phyloP scores from a whole-genome alignment of 2,113 vertebrate genomes.

The Syrmaticus mikado region DNA sequence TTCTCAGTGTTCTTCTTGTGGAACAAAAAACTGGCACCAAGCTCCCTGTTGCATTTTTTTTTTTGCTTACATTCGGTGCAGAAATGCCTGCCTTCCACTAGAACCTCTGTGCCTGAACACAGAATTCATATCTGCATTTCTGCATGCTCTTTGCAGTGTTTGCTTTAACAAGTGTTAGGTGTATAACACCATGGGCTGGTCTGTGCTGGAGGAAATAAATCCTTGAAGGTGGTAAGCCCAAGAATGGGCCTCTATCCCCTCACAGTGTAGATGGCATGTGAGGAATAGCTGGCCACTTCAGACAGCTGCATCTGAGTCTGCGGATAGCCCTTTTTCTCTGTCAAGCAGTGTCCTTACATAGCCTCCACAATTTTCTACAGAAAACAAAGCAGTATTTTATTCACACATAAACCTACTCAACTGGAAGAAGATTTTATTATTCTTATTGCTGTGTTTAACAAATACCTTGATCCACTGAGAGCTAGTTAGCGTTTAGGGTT shows the following conservation, averaged over 20 bases:
- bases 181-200: neutral
- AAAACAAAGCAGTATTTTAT: neutral
- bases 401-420: neutral
- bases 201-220: neutral
- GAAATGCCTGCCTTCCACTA: neutral
- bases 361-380: neutral
- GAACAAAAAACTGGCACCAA: neutral
- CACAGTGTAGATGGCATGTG: rapidly evolving
- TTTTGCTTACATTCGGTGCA: neutral
- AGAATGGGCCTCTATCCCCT: neutral
- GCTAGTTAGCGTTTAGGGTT: neutral
- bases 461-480: neutral
- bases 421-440: neutral
- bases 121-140: neutral
- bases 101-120: rapidly evolving
- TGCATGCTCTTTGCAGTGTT: neutral
- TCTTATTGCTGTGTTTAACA: neutral
- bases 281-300: neutral
- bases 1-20: neutral
- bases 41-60: neutral
- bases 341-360: neutral
- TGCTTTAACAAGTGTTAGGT: rapidly evolving
- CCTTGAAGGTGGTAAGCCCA: rapidly evolving
- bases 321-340: neutral
- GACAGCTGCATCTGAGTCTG: rapidly evolving